Base-by-base conservation (phyloP, 1,140 invertebrate genomes). In the Solen grandis region DNA sequence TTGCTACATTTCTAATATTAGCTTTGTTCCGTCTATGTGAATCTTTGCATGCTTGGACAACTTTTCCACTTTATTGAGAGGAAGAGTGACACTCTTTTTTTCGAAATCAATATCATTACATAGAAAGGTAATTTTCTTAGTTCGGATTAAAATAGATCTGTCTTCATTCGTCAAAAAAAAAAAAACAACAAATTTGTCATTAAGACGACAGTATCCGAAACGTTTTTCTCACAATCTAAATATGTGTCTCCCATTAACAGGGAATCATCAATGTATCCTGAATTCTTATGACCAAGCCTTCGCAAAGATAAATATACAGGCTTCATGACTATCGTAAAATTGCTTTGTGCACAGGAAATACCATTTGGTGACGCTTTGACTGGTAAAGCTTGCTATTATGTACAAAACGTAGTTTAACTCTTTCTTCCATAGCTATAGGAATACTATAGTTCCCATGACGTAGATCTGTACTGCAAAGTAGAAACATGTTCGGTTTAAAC, bases 291-390 rank as follows among this genome's bases (percentile, higher is more conserved):
- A 8, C 70, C 70, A 19, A 27, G 55, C 50, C 22, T 57, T 46
- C 82, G 35, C 2, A 83, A 62, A 41, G 46, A 33, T 41, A 72
- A 25, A 73, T 83, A 75, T 19, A 70, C 3, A 22, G n/a, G 22
- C 68, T 83, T 83, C 59, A 70, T 63, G 2, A 83, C 27, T 66
- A 81, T 81, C 31, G 82, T 83, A 46, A 83, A 70, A 3, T 74
- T 14, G n/a, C 54, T 2, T 29, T 66, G 82, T 22, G 63, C 76
- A n/a, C n/a, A n/a, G n/a, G n/a, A n/a, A n/a, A n/a, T n/a, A n/a
- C n/a, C n/a, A n/a, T n/a, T n/a, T n/a, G 54, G 50, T 54, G 36
- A 66, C 52, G 25, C 72, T n/a, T 14, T 77, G 68, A 74, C 81
- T 25, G 82, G 77, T 33, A n/a, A n/a, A n/a, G n/a, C n/a, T n/a